Percentiles rank a stretch among this genome's conserved stretches.
Conservation (phyloP, 1,140 invertebrate genomes). For the Ceratina japonica region DNA sequence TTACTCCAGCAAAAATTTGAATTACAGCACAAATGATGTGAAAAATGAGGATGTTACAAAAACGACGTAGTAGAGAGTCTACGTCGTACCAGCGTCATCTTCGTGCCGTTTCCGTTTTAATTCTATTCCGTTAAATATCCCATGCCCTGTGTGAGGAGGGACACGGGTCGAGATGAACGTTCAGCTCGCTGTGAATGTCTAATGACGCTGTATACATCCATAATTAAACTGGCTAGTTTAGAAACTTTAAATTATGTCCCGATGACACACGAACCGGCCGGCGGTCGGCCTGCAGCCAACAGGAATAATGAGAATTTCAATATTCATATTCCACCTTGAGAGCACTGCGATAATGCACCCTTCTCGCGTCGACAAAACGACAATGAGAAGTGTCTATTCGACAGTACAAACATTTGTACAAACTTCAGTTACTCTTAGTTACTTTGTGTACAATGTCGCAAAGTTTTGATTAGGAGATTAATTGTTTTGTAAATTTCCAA, state of each 20-base stretch:
- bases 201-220: constrained; percentile 69
- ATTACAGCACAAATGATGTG: too few species aligned
- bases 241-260: constrained; percentile 77
- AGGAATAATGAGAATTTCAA: constrained; percentile 77
- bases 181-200: constrained; percentile 51
- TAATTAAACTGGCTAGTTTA: constrained; percentile 73
- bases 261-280: constrained; percentile 50
- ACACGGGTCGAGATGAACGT: background rate
- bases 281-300: constrained; percentile 54
- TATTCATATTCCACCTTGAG: constrained; percentile 71
- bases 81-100: background rate
- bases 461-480: too few species aligned
- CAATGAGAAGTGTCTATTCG: background rate
- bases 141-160: background rate
- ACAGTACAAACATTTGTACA: too few species aligned
- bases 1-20: too few species aligned
- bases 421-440: background rate
- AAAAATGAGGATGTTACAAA: too few species aligned
- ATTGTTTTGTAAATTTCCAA: too few species aligned
- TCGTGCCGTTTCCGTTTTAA: background rate
- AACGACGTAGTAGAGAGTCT: too few species aligned
- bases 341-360: background rate
- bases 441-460: too few species aligned
- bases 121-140: background rate
- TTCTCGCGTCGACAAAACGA: background rate